phyloP scores from a whole-genome alignment of 2,113 vertebrate species.

The Lichenostomus cassidix region DNA sequence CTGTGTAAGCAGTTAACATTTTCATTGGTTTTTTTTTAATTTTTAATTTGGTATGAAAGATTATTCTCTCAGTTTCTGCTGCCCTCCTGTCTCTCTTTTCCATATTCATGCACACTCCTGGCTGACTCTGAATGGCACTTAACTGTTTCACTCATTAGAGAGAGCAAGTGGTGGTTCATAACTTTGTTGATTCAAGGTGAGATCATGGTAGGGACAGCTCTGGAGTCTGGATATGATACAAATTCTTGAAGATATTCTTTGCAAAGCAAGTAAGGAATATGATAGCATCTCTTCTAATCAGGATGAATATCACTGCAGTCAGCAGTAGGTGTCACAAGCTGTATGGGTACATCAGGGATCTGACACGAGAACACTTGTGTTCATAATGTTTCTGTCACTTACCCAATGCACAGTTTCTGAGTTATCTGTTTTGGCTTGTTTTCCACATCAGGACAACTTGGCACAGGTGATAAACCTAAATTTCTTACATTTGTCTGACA shows the following conservation, averaged over 20 bases:
- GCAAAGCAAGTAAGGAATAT: background rate
- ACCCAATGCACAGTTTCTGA: background rate
- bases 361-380: background rate
- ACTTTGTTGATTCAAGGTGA: slow-evolving; percentile 22
- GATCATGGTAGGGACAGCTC: background rate
- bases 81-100: slow-evolving; percentile 36
- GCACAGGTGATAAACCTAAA: background rate
- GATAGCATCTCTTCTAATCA: slow-evolving; percentile 24
- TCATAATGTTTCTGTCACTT: slow-evolving; percentile 31
- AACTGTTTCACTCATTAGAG: slow-evolving; percentile 27
- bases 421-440: background rate
- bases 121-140: slow-evolving; percentile 35
- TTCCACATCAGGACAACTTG: background rate
- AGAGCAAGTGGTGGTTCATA: background rate
- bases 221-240: background rate
- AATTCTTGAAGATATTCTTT: background rate
- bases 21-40: background rate
- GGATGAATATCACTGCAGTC: slow-evolving; percentile 19
- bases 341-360: slow-evolving; percentile 13
- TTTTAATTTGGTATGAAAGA: background rate
- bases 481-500: background rate
- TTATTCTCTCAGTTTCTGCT: slow-evolving; percentile 35
- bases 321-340: slow-evolving; percentile 48
- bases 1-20: background rate
- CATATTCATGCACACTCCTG: slow-evolving; percentile 35